Evolutionary conservation across 53 echinoderm and acorn worm genomes (phyloP).

Genomic region (Stichopus horrens): DNA sequence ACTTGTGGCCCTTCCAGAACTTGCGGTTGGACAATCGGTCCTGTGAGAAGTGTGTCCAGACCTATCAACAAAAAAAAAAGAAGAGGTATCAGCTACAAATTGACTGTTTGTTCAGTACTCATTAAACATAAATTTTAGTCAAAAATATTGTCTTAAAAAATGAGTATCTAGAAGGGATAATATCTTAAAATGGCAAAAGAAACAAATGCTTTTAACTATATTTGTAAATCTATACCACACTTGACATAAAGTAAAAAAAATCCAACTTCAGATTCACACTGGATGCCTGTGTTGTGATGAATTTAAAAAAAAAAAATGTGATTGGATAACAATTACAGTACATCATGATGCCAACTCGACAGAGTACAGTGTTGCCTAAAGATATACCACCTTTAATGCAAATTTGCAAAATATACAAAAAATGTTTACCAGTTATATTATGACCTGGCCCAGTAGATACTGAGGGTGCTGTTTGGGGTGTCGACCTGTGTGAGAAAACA

Average conservation of each 20-base stretch:
- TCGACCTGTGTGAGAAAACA: background rate
- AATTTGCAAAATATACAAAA: too few relatives aligned
- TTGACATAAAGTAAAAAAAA: too few relatives aligned
- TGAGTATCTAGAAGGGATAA: background rate
- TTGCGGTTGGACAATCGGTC: slow-evolving; percentile 47
- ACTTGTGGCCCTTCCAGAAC: background rate
- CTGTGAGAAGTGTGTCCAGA: slow-evolving; percentile 57
- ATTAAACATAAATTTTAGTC: too few relatives aligned
- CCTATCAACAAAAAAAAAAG: slow-evolving; percentile 22
- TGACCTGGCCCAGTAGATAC: slow-evolving; percentile 55
- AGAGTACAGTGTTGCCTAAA: too few relatives aligned
- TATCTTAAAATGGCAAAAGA: background rate
- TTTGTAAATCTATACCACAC: too few relatives aligned
- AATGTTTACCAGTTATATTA: slow-evolving; percentile 41
- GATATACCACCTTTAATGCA: too few relatives aligned
- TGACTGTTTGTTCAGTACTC: too few relatives aligned
- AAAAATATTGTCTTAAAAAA: background rate
- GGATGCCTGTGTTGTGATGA: too few relatives aligned
- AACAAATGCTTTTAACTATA: background rate
- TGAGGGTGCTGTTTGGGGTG: slow-evolving; percentile 6
- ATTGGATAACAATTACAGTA: too few relatives aligned
- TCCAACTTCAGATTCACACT: too few relatives aligned
- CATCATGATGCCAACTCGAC: too few relatives aligned
- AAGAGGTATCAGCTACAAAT: background rate
- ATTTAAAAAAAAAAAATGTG: too few relatives aligned